Percentiles rank a stretch among this genome's conserved stretches.
Evolutionary conservation across 2,113 vertebrate species (phyloP).

Genomic region (human (Homo sapiens)): GRCh38 chr18:33020001-33020500

Average conservation of each 20-base stretch:
- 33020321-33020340: neutral
- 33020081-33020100: too few relatives aligned
- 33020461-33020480: neutral
- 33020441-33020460: neutral
- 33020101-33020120: too few relatives aligned
- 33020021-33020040: too few relatives aligned
- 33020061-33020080: too few relatives aligned
- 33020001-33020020: too few relatives aligned
- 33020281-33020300: neutral
- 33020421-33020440: neutral
- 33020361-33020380: neutral
- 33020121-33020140: too few relatives aligned
- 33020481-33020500: conserved; percentile 13
- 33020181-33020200: too few relatives aligned
- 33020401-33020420: neutral
- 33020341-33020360: neutral
- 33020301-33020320: neutral
- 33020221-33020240: too few relatives aligned
- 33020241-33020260: neutral
- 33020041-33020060: too few relatives aligned
- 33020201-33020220: too few relatives aligned
- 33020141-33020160: too few relatives aligned
- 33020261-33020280: neutral
- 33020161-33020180: too few relatives aligned
- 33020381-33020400: conserved; percentile 5